Evolutionary conservation across 2,113 vertebrate genomes (phyloP), one percentile per base, ranked within the genome.

Genomic region (Struthio camelus): DNA sequence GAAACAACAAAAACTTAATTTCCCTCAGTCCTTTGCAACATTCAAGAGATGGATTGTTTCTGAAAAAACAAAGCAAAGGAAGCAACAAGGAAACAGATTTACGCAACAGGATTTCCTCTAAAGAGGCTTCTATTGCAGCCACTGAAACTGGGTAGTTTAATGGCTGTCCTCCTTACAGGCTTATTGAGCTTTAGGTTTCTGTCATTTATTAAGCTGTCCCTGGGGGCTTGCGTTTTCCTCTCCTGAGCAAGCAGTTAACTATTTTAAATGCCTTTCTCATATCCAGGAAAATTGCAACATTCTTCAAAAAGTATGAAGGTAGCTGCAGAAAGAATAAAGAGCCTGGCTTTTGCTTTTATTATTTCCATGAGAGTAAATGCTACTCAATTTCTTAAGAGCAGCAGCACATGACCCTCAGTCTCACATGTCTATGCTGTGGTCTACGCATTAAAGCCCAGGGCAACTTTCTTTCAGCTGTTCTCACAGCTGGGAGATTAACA

Each of bases 41-140:
- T 8, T 15, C 10, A 6, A 10, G 54, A 56, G 50, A 40, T 19
- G 73, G 88, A 61, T 84, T 62, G n/a, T 70, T 89, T 56, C 81
- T 64, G 30, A 23, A 77, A 46, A 82, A 65, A 86, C 53, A 44
- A 24, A 51, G 89, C 50, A 3, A 64, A 20, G 93, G 93, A 94
- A 96, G 85, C 42, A 66, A 51, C 40, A 5, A 90, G 93, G 91
- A 94, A 96, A 62, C 4, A 76, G 75, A 30, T 88, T 85, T 93
- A 30, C 30, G 27, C 79, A 79, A 82, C 34, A 94, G 94, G 93
- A 94, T 96, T 93, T 96, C 94, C 94, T 90, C 73, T 89, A 70
- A 10, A 73, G 75, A 73, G 93, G n/a, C 48, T 90, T n/a, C 79
- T 53, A 79, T 30, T 4, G 18, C 48, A 34, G 87, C 23, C 67